Evolutionary conservation across 2,113 vertebrate genomes (phyloP).

Genomic region (Galeopterus variegatus): DNA sequence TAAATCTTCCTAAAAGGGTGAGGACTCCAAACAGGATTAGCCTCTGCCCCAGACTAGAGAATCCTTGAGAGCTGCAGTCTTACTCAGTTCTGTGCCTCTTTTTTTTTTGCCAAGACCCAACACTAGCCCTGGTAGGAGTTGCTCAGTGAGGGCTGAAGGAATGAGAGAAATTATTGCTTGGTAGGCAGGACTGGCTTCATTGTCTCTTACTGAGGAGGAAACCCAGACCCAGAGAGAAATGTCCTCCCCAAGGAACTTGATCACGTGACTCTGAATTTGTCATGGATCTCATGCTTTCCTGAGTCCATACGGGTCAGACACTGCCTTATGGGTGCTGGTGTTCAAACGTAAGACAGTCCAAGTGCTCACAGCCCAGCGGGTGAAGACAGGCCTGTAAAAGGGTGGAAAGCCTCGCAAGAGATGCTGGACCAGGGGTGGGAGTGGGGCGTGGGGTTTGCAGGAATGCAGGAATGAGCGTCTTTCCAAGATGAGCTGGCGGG

Average conservation of each 20-base stretch:
- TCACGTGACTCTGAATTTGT: not conserved
- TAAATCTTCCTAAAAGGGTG: not conserved
- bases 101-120: not conserved
- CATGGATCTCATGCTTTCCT: not conserved
- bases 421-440: not conserved
- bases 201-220: not conserved
- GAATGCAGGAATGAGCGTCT: not conserved
- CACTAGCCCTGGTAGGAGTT: not conserved
- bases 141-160: no score
- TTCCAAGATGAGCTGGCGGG: not conserved
- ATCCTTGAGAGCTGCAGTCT: not conserved
- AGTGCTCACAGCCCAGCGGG: no score
- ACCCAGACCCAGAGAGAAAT: not conserved
- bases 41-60: not conserved
- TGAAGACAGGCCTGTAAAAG: not conserved
- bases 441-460: not conserved
- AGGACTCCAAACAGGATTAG: not conserved
- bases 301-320: fast-evolving
- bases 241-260: not conserved
- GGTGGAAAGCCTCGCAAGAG: not conserved
- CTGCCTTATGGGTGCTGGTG: not conserved
- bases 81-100: fast-evolving
- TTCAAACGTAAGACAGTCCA: not conserved
- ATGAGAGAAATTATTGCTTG: not conserved
- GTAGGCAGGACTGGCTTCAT: not conserved